Evolutionary conservation across 2,888 invertebrate genomes (phyloP), one percentile per base, ranked within the genome.

Genomic region (Philereme transversata): DNA sequence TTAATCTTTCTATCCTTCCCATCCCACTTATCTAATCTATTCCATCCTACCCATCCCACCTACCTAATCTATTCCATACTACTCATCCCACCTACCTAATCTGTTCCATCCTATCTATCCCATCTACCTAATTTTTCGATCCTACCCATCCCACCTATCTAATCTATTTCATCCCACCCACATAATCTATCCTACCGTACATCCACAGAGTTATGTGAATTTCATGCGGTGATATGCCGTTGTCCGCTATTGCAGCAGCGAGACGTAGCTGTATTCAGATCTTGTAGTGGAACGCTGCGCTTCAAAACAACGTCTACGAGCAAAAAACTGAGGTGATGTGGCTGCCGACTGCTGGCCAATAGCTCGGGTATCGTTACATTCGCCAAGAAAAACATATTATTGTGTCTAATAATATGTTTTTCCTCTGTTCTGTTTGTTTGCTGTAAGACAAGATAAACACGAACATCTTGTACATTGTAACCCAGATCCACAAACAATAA

Each of bases 251-350:
- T 56, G 0, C 5, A 46, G 34, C 60, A 49, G 4, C 74, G 73
- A 4, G 74, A 71, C 35, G 64, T 77, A 10, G 36, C 69, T 0
- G 69, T 77, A 51, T 77, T 78, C 62, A 77, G 79, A n/a, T 73
- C 81, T 4, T 77, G 81, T 61, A 76, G 77, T 60, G 82, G 82
- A 7, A 77, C 80, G 1, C 69, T 75, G 0, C 71, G 76, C 5
- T 78, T 77, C 60, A 69, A 64, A 8, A 76, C 79, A 5, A 49
- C 64, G 4, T 51, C 60, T 7, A 51, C 60, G 0, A n/a, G 49
- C 4, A 66, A 51, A 46, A 65, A 62, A 33, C 63, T 77, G 49
- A 52, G 67, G 8, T 66, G 61, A 4, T 79, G 81, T 69, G 48
- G 11, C 7, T 72, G 75, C 49, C 9, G 6, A 7, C 5, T 52